These are phyloP conservation scores for Ambastaia sidthimunki DNA, from an alignment of 2,797 vertebrate species.

Conservation along the genomic window DNA sequence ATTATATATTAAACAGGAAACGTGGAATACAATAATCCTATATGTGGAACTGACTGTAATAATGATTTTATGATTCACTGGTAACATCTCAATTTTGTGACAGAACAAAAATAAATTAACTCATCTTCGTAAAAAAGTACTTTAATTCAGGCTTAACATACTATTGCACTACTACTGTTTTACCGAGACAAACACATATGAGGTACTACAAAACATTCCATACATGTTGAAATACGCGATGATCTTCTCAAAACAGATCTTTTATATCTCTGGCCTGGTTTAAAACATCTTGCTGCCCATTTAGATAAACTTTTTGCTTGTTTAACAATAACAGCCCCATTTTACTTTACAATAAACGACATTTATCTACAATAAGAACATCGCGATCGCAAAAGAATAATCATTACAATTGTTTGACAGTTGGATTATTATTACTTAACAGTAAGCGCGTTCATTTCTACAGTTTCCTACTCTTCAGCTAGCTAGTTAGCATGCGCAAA, in stretches of 20 bases:
- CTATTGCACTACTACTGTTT: neutral
- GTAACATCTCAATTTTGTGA: neutral
- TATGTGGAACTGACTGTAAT: neutral
- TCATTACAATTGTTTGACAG: neutral
- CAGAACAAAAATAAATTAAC: neutral
- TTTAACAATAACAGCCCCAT: neutral
- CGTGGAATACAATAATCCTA: neutral
- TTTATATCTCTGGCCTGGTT: neutral
- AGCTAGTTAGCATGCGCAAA: constrained; percentile 8
- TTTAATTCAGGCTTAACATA: neutral
- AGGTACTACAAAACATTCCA: neutral
- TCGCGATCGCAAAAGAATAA: neutral
- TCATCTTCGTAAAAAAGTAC: neutral
- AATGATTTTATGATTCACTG: neutral
- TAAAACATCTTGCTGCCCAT: neutral
- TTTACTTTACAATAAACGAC: neutral
- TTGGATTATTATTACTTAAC: neutral
- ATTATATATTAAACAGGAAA: neutral
- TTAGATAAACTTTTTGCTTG: neutral
- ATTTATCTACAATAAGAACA: neutral
- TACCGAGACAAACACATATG: neutral
- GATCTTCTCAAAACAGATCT: neutral
- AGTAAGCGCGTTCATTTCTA: neutral
- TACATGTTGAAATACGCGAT: neutral
- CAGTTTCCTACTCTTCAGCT: neutral